Evolutionary conservation across 2,888 invertebrate genomes (phyloP).

Genomic region (Mechanitis mazaeus): DNA sequence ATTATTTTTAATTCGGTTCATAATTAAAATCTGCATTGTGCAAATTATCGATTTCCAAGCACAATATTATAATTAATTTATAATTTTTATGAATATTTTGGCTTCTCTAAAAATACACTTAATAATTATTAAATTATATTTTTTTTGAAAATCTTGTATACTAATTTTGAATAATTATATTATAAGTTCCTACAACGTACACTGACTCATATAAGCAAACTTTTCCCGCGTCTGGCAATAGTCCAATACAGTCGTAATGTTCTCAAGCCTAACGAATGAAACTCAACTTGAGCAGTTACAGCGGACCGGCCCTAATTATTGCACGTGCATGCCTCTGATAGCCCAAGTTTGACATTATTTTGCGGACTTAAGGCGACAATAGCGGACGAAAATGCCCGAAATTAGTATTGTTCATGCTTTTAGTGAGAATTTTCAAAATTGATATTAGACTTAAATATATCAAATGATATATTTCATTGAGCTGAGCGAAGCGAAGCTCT

Average conservation of each 20-base stretch:
- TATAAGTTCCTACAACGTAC: constrained; percentile 11
- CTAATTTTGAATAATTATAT: background rate
- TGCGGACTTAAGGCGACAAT: constrained; percentile 12
- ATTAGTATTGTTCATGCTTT: constrained; percentile 1
- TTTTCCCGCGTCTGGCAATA: constrained; percentile 41
- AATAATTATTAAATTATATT: too few relatives aligned
- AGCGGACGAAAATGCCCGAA: constrained; percentile 7
- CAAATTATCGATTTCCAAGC: too few relatives aligned
- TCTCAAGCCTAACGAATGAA: constrained; percentile 45
- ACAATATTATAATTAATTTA: too few relatives aligned
- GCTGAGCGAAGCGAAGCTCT: too few relatives aligned
- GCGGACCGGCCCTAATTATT: constrained; percentile 29
- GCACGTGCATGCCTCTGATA: constrained; percentile 37
- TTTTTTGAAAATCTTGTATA: background rate
- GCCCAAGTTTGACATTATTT: constrained; percentile 22
- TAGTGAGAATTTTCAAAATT: background rate
- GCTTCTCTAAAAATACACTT: too few relatives aligned
- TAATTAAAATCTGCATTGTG: too few relatives aligned
- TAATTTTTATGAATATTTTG: too few relatives aligned
- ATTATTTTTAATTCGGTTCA: too few relatives aligned
- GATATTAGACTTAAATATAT: too few relatives aligned
- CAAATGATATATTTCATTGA: too few relatives aligned
- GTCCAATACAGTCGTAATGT: constrained; percentile 42
- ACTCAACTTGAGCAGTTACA: constrained; percentile 35
- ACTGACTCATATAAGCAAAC: constrained; percentile 29